Conservation (phyloP, 2,797 vertebrate species). For the Hephaestus fuliginosus region DNA sequence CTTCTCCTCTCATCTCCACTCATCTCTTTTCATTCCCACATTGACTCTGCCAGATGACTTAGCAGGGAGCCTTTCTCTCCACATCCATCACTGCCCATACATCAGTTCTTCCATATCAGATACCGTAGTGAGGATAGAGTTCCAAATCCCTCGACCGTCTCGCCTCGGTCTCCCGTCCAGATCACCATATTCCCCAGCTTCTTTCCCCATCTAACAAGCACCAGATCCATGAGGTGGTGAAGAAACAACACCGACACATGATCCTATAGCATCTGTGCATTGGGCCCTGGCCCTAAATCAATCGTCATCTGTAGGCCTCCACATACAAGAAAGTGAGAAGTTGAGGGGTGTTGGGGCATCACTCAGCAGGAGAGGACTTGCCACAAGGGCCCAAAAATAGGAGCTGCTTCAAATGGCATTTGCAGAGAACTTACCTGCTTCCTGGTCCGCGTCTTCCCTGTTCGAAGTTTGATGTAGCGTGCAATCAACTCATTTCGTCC, state of each 20-base stretch:
- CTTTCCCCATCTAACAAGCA: slow-evolving; percentile 80
- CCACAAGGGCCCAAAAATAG: slow-evolving; percentile 71
- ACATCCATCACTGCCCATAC: slow-evolving; percentile 74
- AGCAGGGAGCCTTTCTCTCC: slow-evolving; percentile 55
- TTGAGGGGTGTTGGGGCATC: slow-evolving; percentile 53
- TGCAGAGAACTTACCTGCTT: slow-evolving; percentile 87
- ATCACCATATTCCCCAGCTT: slow-evolving; percentile 69
- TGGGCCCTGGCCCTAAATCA: slow-evolving; percentile 80
- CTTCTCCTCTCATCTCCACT: slow-evolving; percentile 30
- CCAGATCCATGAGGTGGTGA: slow-evolving; percentile 79
- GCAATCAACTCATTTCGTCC: slow-evolving; percentile 92
- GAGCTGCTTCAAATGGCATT: slow-evolving; percentile 42
- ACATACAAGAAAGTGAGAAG: slow-evolving; percentile 25
- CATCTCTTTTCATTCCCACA: slow-evolving; percentile 58
- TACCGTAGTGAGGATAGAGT: slow-evolving; percentile 73
- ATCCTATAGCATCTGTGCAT: slow-evolving; percentile 85
- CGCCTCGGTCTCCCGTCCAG: slow-evolving; percentile 47
- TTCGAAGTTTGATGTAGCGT: slow-evolving; percentile 92
- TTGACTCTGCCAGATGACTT: slow-evolving; percentile 68
- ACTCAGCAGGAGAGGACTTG: slow-evolving; percentile 69
- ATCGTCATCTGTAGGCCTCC: slow-evolving; percentile 61
- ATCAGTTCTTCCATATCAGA: slow-evolving; percentile 77
- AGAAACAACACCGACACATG: slow-evolving; percentile 81
- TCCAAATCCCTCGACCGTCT: slow-evolving; percentile 75
- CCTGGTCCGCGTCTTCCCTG: slow-evolving; percentile 91